Percentiles rank a stretch among this genome's conserved stretches.
These are phyloP conservation scores for Poecilia latipinna DNA, from an alignment of 2,113 vertebrate genomes.

Conservation along the genomic window DNA sequence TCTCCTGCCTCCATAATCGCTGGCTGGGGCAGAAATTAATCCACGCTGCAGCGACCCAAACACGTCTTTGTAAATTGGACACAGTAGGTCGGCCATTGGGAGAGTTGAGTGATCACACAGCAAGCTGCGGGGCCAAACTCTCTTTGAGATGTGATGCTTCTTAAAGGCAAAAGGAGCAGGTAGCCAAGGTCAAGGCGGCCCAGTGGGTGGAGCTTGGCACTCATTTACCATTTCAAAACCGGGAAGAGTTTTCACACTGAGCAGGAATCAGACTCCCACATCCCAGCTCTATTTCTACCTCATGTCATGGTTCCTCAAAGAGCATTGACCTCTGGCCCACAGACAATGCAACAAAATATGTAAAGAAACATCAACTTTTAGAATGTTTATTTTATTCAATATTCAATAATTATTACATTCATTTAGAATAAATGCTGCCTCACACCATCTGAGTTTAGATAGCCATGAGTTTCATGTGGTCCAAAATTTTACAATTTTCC, in stretches of 20 bases:
- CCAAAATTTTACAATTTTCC: no score
- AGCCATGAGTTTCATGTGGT: no score
- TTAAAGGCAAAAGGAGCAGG: slow-evolving; percentile 10
- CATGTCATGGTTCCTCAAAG: no score
- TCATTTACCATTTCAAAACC: slow-evolving; percentile 51
- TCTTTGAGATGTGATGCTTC: background rate
- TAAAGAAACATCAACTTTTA: no score
- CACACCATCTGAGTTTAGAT: no score
- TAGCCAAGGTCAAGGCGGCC: slow-evolving; percentile 53
- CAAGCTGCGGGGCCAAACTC: slow-evolving; percentile 4
- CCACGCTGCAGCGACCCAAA: slow-evolving; percentile 30
- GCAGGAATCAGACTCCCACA: no score
- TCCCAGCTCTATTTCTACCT: slow-evolving; percentile 22
- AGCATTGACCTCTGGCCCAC: no score
- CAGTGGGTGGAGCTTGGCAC: slow-evolving; percentile 28
- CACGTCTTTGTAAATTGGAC: slow-evolving; percentile 38
- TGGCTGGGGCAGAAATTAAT: slow-evolving; percentile 52
- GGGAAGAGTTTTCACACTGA: slow-evolving; percentile 4
- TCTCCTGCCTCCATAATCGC: slow-evolving; percentile 34
- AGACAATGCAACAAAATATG: no score
- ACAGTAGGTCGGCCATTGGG: slow-evolving; percentile 27
- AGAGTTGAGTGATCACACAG: slow-evolving; percentile 51
- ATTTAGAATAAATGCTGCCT: no score
- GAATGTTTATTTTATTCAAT: no score
- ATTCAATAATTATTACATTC: no score